A percentile compares a stretch with the other conserved stretches of the same genome.
phyloP scores from a whole-genome alignment of 2,797 vertebrate species.

The Distichodus sexfasciatus region DNA sequence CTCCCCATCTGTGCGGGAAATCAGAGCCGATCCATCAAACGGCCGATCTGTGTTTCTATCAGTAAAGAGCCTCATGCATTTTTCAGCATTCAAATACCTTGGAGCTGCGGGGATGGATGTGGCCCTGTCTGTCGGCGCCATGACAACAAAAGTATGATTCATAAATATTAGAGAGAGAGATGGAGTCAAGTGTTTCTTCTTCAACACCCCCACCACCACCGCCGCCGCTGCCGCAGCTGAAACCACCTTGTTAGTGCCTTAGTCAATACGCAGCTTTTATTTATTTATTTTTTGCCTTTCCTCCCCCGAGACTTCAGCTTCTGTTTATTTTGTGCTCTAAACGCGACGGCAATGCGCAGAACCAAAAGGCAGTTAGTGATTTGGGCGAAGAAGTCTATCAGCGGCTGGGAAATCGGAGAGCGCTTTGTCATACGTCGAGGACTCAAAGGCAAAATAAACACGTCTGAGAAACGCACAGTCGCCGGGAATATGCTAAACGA shows the following conservation, averaged over 20 bases:
- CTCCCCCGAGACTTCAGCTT: conserved; percentile 44
- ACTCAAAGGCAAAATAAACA: conserved; percentile 25
- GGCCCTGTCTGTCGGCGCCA: conserved; percentile 50
- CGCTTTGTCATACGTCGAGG: conserved; percentile 27
- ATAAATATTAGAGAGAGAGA: conserved; percentile 66
- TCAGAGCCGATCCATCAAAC: conserved; percentile 67
- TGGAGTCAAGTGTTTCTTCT: conserved; percentile 27
- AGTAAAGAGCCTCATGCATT: conserved; percentile 63
- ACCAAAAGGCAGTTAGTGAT: conserved; percentile 20
- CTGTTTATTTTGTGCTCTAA: conserved; percentile 25
- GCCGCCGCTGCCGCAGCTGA: conserved; percentile 46
- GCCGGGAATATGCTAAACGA: conserved; percentile 8
- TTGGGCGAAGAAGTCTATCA: conserved; percentile 15
- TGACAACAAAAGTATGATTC: conserved; percentile 65
- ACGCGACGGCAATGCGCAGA: neutral
- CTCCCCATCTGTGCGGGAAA: conserved; percentile 19
- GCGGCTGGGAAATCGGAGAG: neutral
- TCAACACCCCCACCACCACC: conserved; percentile 43
- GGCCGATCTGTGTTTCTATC: conserved; percentile 59
- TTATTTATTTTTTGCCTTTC: conserved; percentile 33
- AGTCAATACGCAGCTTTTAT: conserved; percentile 50
- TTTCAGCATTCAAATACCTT: conserved; percentile 68
- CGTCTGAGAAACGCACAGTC: neutral
- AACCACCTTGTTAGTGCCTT: conserved; percentile 47
- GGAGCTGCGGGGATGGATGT: conserved; percentile 52